A percentile compares a stretch with the other conserved stretches of the same genome.
phyloP scores from a whole-genome alignment of 1,140 invertebrate genomes.

The Apocrypta bakeri region DNA sequence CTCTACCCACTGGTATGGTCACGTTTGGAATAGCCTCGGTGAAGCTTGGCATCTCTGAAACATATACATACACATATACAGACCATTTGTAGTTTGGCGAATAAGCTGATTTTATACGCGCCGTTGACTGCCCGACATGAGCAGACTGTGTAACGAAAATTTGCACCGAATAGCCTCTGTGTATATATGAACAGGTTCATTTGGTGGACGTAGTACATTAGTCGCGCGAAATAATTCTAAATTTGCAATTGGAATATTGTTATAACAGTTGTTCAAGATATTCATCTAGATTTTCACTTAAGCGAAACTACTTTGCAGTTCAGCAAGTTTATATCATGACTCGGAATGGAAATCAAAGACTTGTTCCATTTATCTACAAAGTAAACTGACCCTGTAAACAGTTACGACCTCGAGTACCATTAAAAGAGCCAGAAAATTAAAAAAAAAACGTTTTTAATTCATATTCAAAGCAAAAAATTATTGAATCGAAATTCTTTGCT shows the following conservation, averaged over 20 bases:
- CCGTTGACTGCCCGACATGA: not conserved
- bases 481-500: too few species aligned
- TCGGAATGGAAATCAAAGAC: not conserved
- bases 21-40: conserved; percentile 88
- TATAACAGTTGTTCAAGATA: too few species aligned
- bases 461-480: not conserved
- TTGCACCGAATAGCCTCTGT: not conserved
- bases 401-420: not conserved
- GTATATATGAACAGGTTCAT: not conserved
- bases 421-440: not conserved
- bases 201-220: not conserved
- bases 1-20: conserved; percentile 87
- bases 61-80: conserved; percentile 59
- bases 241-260: not conserved
- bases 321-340: not conserved
- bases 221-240: not conserved
- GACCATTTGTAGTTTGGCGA: not conserved
- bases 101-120: conserved; percentile 9
- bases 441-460: not conserved
- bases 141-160: not conserved
- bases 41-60: conserved; percentile 83
- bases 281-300: too few species aligned
- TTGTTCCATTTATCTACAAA: not conserved
- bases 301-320: too few species aligned
- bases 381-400: not conserved